Evolutionary conservation across 2,113 vertebrate genomes (phyloP).

Genomic region (Heliornis fulica): DNA sequence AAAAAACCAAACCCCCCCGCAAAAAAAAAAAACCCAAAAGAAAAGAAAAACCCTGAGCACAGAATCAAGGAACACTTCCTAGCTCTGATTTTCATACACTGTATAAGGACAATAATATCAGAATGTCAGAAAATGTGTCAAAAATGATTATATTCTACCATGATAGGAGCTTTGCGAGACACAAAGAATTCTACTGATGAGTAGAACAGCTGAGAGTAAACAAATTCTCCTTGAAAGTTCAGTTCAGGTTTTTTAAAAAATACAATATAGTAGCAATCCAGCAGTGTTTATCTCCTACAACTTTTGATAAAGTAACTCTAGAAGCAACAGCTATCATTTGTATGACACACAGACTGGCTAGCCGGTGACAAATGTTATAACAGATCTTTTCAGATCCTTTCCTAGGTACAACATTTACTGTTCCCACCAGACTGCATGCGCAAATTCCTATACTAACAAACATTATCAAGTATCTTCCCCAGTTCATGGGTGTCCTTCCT

Average conservation of each 20-base stretch:
- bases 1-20: no score
- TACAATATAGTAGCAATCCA: neutral
- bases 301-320: neutral
- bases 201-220: neutral
- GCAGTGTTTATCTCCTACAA: neutral
- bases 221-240: conserved; percentile 18
- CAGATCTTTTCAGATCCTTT: neutral
- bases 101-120: neutral
- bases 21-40: neutral
- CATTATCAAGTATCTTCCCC: neutral
- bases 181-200: conserved; percentile 19
- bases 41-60: neutral
- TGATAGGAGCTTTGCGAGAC: neutral
- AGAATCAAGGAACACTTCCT: conserved; percentile 19
- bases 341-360: neutral
- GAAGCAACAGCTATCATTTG: neutral
- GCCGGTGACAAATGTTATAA: neutral
- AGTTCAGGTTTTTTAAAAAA: neutral
- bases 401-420: neutral
- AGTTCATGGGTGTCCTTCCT: neutral
- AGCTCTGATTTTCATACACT: neutral
- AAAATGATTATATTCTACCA: neutral
- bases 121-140: conserved; percentile 3
- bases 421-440: neutral
- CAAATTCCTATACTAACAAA: neutral